Conservation (phyloP, 2,113 vertebrate species). For the Brachyhypopomus occidentalis region DNA sequence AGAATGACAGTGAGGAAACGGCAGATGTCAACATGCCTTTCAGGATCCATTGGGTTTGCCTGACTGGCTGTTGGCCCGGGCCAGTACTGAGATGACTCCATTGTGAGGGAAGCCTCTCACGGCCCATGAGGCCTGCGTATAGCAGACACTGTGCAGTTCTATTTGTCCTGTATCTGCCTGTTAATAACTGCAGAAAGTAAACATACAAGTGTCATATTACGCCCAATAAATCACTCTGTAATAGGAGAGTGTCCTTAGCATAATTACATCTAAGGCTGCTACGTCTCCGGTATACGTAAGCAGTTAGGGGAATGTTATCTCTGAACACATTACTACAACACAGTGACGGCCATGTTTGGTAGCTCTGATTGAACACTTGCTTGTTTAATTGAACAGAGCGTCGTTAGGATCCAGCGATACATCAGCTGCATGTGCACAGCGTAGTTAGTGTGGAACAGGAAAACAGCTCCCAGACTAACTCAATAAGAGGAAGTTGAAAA, state of each 20-base stretch:
- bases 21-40: conserved; percentile 69
- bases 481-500: conserved; percentile 59
- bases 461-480: conserved; percentile 49
- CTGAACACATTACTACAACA: too few relatives aligned
- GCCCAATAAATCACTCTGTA: too few relatives aligned
- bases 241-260: background rate
- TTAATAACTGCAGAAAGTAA: conserved; percentile 3
- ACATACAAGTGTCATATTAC: conserved; percentile 4
- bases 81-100: conserved; percentile 61
- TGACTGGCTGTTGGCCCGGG: conserved; percentile 60
- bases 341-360: too few relatives aligned
- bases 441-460: conserved; percentile 48
- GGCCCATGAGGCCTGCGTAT: conserved; percentile 25
- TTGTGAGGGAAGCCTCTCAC: conserved; percentile 33
- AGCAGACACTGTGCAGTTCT: background rate
- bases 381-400: conserved; percentile 55
- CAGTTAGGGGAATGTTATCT: too few relatives aligned
- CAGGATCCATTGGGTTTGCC: conserved; percentile 63
- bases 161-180: background rate
- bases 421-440: background rate
- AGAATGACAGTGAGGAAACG: conserved; percentile 51
- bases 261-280: too few relatives aligned
- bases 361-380: too few relatives aligned
- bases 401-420: conserved; percentile 51
- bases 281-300: too few relatives aligned